These are phyloP conservation scores for Drosophila aldrichi DNA, from an alignment of 2,888 invertebrate genomes.

Conservation along the genomic window DNA sequence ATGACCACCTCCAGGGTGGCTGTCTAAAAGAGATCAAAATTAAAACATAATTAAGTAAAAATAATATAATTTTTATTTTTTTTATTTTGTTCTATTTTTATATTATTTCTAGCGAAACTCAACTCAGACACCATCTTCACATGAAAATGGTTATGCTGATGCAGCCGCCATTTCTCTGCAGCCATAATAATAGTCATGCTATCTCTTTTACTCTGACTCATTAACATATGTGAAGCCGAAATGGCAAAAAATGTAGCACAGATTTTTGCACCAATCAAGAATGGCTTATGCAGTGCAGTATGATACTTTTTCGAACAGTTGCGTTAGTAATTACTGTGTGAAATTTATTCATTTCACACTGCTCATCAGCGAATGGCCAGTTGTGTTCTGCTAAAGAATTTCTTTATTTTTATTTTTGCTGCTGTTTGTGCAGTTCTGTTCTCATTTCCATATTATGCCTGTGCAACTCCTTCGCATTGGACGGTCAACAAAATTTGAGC, in stretches of 20 bases:
- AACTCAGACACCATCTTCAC: not conserved
- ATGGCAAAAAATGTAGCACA: not conserved
- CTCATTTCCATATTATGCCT: too few species aligned
- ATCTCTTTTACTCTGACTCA: not conserved
- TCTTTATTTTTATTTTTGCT: too few species aligned
- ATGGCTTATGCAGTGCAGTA: not conserved
- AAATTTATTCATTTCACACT: too few species aligned
- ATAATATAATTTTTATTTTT: too few species aligned
- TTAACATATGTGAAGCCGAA: not conserved
- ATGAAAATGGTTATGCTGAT: not conserved
- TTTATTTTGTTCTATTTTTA: not conserved
- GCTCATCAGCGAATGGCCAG: too few species aligned
- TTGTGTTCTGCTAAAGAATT: too few species aligned
- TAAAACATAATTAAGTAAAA: not conserved
- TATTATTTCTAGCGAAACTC: not conserved
- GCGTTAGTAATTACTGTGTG: not conserved
- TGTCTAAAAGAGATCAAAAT: constrained; percentile 86
- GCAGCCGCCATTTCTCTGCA: not conserved
- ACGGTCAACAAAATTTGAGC: not conserved
- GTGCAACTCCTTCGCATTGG: not conserved
- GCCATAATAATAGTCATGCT: not conserved
- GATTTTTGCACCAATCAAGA: not conserved
- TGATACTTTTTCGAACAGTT: constrained; percentile 1
- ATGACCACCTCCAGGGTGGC: constrained; percentile 96
- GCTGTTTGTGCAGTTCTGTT: too few species aligned